These are phyloP conservation scores for Gryllus longicercus DNA, from an alignment of 2,888 invertebrate genomes.

Conservation along the genomic window DNA sequence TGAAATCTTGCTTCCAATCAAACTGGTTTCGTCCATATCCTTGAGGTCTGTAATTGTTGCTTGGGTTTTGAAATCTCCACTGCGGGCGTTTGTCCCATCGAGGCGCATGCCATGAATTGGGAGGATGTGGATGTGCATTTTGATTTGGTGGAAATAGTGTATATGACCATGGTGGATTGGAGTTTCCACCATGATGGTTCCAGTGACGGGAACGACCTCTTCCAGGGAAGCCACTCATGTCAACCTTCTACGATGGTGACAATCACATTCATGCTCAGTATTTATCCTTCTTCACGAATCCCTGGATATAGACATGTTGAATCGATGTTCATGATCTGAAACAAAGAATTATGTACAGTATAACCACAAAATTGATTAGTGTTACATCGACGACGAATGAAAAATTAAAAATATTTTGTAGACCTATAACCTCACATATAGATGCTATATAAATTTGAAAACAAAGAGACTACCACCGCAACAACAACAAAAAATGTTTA, in stretches of 20 bases:
- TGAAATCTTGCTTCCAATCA: neutral
- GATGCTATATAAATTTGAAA: too few relatives aligned
- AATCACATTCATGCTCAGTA: neutral
- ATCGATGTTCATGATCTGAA: neutral
- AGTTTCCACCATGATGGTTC: neutral
- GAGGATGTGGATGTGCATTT: neutral
- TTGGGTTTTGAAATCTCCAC: neutral
- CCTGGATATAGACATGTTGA: neutral
- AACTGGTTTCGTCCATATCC: neutral
- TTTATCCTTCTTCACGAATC: neutral
- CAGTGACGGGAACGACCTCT: neutral
- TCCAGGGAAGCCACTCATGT: conserved; percentile 2
- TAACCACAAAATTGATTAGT: neutral
- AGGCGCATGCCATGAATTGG: neutral
- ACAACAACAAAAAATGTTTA: too few relatives aligned
- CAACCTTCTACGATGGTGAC: neutral
- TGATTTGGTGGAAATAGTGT: neutral
- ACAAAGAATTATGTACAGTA: neutral
- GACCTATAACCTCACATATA: too few relatives aligned
- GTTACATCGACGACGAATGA: neutral
- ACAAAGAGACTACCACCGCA: too few relatives aligned
- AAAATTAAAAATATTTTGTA: too few relatives aligned
- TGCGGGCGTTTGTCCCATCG: neutral
- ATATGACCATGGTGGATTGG: neutral
- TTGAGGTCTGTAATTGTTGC: neutral